These are phyloP conservation scores for Myathropa florea DNA, from an alignment of 2,888 invertebrate species.

Conservation along the genomic window DNA sequence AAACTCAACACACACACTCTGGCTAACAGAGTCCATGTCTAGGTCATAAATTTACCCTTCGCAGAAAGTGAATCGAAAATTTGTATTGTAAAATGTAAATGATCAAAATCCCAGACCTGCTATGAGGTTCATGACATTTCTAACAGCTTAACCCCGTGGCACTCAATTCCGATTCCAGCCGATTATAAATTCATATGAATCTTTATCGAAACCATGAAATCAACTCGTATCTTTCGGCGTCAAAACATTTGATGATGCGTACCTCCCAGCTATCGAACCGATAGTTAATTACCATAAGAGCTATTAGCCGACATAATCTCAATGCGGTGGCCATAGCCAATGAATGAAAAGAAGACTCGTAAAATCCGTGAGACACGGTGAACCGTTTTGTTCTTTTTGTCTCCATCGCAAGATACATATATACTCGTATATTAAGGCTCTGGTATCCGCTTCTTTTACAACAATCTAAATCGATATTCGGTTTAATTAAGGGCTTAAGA, in stretches of 20 bases:
- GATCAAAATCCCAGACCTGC: background rate
- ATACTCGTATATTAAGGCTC: background rate
- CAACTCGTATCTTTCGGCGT: conserved; percentile 20
- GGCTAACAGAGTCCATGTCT: too few relatives aligned
- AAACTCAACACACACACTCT: too few relatives aligned
- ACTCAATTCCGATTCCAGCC: background rate
- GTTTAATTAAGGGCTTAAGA: conserved; percentile 44
- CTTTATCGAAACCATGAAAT: conserved; percentile 6
- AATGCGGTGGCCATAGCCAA: background rate
- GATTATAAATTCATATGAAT: conserved; percentile 6
- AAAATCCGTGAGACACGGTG: background rate
- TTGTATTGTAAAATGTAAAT: background rate
- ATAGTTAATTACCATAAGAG: conserved; percentile 25
- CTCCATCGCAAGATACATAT: background rate
- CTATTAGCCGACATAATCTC: conserved; percentile 7
- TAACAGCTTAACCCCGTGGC: background rate
- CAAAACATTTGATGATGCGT: conserved; percentile 36
- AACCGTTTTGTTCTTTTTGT: background rate
- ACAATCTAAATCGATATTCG: conserved; percentile 2
- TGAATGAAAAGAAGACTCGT: background rate
- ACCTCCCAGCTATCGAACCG: background rate
- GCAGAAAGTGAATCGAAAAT: background rate
- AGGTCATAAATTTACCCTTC: background rate
- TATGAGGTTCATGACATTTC: background rate
- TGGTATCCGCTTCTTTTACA: background rate